phyloP scores from a whole-genome alignment of 2,797 vertebrate genomes.

The Salarias fasciatus region DNA sequence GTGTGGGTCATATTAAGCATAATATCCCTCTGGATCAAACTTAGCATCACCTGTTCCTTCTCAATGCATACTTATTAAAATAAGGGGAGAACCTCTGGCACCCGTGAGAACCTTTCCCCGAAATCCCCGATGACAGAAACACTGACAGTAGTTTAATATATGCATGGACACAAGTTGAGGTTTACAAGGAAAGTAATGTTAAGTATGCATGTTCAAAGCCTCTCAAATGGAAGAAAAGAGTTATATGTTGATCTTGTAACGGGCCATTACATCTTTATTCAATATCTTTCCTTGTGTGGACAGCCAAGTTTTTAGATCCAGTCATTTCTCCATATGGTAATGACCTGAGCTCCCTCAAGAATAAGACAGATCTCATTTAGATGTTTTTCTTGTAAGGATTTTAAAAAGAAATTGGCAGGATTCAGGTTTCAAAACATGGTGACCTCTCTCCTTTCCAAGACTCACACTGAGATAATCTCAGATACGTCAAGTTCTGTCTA shows the following conservation, averaged over 20 bases:
- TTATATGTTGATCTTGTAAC: constrained; percentile 52
- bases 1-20: no score
- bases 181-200: constrained; percentile 36
- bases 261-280: constrained; percentile 70
- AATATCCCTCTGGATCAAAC: no score
- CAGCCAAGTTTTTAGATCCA: constrained; percentile 62
- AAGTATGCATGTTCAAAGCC: constrained; percentile 12
- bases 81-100: constrained; percentile 8
- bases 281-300: constrained; percentile 53
- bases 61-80: no score
- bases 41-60: no score
- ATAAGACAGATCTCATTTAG: constrained; percentile 50
- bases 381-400: constrained; percentile 68
- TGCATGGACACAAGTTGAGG: constrained; percentile 60
- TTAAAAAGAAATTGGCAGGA: constrained; percentile 60
- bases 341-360: constrained; percentile 49
- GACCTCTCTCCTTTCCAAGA: constrained; percentile 45
- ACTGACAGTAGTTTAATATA: constrained; percentile 36
- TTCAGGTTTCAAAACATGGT: constrained; percentile 45
- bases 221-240: constrained; percentile 29
- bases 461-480: constrained; percentile 55
- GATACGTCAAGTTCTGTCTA: constrained; percentile 38
- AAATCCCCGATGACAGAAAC: constrained; percentile 3
- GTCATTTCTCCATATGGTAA: constrained; percentile 66
- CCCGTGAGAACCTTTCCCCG: constrained; percentile 17